Conservation (phyloP, 2,797 vertebrate genomes). For the Melanotaenia parkinsoni region DNA sequence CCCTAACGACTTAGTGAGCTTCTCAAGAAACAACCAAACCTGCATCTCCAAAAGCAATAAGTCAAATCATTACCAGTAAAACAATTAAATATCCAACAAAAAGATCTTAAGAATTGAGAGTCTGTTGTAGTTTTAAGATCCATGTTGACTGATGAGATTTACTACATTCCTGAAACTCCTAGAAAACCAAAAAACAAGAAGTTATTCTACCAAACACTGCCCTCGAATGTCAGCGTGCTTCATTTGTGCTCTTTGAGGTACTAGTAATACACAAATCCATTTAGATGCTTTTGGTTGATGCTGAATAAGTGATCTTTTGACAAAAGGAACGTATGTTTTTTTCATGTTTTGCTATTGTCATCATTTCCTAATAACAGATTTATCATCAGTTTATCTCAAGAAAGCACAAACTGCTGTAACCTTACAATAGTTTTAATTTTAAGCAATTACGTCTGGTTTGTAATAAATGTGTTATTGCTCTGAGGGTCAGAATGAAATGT, state of each 20-base stretch:
- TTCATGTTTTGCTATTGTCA: background rate
- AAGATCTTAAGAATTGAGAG: background rate
- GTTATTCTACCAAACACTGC: background rate
- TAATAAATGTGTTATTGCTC: background rate
- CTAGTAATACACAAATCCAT: too few relatives aligned
- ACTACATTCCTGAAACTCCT: conserved; percentile 15
- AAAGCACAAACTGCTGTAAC: background rate
- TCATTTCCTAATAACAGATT: background rate
- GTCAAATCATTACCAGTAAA: background rate
- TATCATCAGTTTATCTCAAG: background rate
- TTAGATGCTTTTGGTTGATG: background rate
- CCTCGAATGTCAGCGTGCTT: background rate
- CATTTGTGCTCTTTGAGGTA: background rate
- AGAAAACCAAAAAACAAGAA: conserved; percentile 38
- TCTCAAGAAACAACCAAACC: conserved; percentile 10
- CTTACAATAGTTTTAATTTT: background rate
- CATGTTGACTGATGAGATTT: background rate
- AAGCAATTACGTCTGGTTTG: background rate
- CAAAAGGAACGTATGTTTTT: too few relatives aligned
- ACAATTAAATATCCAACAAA: background rate
- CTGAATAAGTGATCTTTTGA: background rate
- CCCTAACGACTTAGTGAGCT: conserved; percentile 1
- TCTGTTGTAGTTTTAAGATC: background rate
- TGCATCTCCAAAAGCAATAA: background rate
- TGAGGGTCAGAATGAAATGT: too few relatives aligned